A percentile compares a stretch with the other conserved stretches of the same genome.
These are phyloP conservation scores for Aratinga solstitialis DNA, from an alignment of 2,797 vertebrate species.

Conservation along the genomic window DNA sequence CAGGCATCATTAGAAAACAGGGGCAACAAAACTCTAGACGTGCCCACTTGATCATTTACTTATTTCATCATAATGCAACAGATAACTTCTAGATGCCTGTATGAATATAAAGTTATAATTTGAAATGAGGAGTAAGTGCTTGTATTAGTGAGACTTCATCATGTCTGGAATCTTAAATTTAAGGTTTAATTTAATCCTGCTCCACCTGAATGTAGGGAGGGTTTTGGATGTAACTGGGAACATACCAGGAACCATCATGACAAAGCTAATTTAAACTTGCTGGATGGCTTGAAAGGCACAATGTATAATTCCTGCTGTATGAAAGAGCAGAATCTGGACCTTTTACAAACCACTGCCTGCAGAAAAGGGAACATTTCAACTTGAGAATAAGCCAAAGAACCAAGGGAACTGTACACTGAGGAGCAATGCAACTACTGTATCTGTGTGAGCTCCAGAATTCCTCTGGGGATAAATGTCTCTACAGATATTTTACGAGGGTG, in stretches of 20 bases:
- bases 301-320: neutral
- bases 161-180: neutral
- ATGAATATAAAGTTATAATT: neutral
- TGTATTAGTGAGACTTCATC: neutral
- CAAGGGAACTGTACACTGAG: neutral
- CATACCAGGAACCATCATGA: neutral
- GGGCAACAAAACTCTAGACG: neutral
- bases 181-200: neutral
- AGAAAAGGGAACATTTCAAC: neutral
- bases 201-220: neutral
- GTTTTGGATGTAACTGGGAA: neutral
- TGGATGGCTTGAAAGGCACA: neutral
- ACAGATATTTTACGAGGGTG: neutral
- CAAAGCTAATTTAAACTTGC: neutral
- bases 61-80: neutral
- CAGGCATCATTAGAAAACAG: neutral
- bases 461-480: neutral
- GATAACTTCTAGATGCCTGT: neutral
- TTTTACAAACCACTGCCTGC: neutral
- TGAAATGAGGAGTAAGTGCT: neutral
- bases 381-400: neutral
- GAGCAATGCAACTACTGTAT: neutral
- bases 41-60: neutral
- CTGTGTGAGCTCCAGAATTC: neutral
- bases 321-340: neutral